Evolutionary conservation across 1,140 invertebrate genomes (phyloP).

Genomic region (Apis laboriosa): DNA sequence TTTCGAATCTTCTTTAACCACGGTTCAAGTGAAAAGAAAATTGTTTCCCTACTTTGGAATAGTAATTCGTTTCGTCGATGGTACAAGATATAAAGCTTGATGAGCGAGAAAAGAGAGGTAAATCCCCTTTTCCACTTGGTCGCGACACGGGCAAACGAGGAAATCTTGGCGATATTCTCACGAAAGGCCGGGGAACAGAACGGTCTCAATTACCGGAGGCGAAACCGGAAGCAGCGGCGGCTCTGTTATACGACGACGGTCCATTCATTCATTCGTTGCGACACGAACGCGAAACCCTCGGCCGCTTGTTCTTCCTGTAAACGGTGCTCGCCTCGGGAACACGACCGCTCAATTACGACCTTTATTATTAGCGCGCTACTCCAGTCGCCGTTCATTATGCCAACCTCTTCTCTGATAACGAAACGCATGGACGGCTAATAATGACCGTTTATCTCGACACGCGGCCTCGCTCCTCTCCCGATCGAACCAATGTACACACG

Average conservation of each 20-base stretch:
- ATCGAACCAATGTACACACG: not conserved
- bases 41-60: too few species aligned
- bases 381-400: constrained; percentile 48
- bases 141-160: not conserved
- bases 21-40: too few species aligned
- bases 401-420: constrained; percentile 44
- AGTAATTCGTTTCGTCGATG: too few species aligned
- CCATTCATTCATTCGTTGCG: constrained; percentile 39
- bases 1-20: too few species aligned
- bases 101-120: too few species aligned
- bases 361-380: constrained; percentile 54
- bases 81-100: too few species aligned
- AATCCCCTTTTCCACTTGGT: too few species aligned
- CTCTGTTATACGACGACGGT: constrained; percentile 45
- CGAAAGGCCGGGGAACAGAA: not conserved
- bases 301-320: constrained; percentile 21
- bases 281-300: constrained; percentile 40
- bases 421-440: constrained; percentile 46
- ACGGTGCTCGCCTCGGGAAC: constrained; percentile 34
- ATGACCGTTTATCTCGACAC: constrained; percentile 51
- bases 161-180: constrained; percentile 33
- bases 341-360: constrained; percentile 45
- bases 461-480: constrained; percentile 20
- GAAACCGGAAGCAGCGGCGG: constrained; percentile 37
- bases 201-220: constrained; percentile 42